Conservation (phyloP, 2,113 vertebrate genomes). For the Myotis lucifugus region DNA sequence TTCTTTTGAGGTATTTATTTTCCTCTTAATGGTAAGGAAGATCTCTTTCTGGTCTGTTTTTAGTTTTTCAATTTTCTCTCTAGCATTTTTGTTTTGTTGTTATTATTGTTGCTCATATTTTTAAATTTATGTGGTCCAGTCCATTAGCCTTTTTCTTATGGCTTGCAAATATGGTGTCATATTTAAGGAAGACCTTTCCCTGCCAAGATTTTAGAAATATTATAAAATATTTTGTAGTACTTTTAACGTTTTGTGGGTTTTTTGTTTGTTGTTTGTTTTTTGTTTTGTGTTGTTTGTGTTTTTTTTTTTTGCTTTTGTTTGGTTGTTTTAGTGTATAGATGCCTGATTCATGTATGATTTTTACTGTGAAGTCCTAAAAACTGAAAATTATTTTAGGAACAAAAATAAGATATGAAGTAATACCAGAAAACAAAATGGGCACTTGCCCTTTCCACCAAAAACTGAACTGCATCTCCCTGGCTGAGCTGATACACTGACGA, state of each 20-base stretch:
- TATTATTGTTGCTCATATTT: neutral
- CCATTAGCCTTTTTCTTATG: neutral
- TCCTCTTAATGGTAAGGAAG: neutral
- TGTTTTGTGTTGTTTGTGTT: neutral
- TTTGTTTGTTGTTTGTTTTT: neutral
- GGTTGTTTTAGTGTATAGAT: neutral
- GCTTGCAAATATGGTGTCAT: neutral
- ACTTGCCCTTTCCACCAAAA: neutral
- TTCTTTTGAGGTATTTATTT: neutral
- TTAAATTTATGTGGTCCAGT: neutral
- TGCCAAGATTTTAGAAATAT: neutral
- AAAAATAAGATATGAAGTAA: neutral
- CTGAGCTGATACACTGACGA: neutral
- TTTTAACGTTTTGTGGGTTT: neutral
- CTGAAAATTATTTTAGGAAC: neutral
- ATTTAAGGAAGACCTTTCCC: neutral
- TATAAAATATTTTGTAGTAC: neutral
- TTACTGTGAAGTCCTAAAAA: neutral
- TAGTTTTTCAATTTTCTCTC: neutral
- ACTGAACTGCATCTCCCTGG: neutral
- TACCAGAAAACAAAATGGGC: neutral
- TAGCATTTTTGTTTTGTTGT: neutral
- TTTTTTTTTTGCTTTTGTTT: neutral
- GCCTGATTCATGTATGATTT: neutral
- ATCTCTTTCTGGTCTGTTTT: neutral